Conservation (phyloP, 2,888 invertebrate species). For the Ditylenchus weischeri region DNA sequence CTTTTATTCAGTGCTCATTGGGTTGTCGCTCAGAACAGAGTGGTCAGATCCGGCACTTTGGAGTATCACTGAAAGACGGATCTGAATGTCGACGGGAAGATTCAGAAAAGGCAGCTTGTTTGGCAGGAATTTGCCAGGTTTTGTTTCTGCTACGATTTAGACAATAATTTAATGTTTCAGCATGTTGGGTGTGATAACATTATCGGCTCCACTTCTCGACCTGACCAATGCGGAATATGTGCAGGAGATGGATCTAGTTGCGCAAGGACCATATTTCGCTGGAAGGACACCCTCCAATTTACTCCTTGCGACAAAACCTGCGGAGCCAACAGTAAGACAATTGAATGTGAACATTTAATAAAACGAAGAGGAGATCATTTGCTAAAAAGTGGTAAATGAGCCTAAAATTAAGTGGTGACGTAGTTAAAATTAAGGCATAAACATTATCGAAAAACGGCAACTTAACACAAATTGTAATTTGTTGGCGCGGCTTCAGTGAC, state of each 20-base stretch:
- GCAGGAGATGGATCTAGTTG: slow-evolving; percentile 69
- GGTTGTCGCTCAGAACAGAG: slow-evolving; percentile 36
- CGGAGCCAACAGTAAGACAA: slow-evolving; percentile 63
- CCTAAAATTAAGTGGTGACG: too few species aligned
- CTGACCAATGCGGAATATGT: slow-evolving; percentile 66
- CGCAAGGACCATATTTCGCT: slow-evolving; percentile 74
- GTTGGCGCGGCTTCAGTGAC: too few species aligned
- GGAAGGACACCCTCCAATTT: slow-evolving; percentile 70
- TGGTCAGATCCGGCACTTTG: slow-evolving; percentile 19
- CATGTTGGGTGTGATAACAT: slow-evolving; percentile 65
- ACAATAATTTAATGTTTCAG: slow-evolving; percentile 27
- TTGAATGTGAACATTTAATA: background rate
- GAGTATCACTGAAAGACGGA: slow-evolving; percentile 35
- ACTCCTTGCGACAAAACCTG: slow-evolving; percentile 86
- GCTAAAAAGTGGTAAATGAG: slow-evolving; percentile 2
- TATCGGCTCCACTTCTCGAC: slow-evolving; percentile 62
- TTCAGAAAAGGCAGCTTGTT: slow-evolving; percentile 27
- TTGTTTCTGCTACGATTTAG: slow-evolving; percentile 8
- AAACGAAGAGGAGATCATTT: background rate
- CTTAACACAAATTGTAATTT: too few species aligned
- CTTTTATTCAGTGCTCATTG: slow-evolving; percentile 38
- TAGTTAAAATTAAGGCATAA: too few species aligned
- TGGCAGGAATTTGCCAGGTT: slow-evolving; percentile 29
- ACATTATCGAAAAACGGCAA: too few species aligned
- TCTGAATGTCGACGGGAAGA: slow-evolving; percentile 40